A percentile compares a stretch with the other conserved stretches of the same genome.
Conservation (phyloP, 2,888 invertebrate genomes). For the Eutolmus rufibarbis region DNA sequence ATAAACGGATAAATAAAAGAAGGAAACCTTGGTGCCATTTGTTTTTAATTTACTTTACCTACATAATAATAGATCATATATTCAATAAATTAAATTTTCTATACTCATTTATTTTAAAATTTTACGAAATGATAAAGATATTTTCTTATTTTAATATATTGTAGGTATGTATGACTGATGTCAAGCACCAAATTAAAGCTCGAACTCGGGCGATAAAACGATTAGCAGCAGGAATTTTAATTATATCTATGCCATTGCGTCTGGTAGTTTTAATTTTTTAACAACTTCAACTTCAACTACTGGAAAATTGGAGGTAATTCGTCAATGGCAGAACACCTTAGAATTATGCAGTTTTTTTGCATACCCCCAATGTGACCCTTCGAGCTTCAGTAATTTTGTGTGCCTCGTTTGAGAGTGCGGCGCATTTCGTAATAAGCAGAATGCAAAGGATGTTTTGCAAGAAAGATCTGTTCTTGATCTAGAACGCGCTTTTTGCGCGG, state of each 20-base stretch:
- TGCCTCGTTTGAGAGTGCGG: neutral
- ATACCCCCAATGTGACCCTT: neutral
- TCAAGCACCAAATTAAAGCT: neutral
- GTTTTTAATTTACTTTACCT: too few relatives aligned
- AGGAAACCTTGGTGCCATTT: too few relatives aligned
- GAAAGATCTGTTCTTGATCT: neutral
- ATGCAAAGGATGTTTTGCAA: neutral
- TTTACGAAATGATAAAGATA: too few relatives aligned
- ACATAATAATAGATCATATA: too few relatives aligned
- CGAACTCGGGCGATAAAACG: neutral
- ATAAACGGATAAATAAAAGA: too few relatives aligned
- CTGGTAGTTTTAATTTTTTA: neutral
- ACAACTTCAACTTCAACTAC: neutral
- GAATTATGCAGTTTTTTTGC: neutral
- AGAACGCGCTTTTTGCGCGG: neutral
- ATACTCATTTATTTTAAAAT: too few relatives aligned
- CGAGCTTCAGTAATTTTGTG: neutral
- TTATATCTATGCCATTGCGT: neutral
- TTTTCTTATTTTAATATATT: too few relatives aligned
- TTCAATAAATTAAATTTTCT: too few relatives aligned
- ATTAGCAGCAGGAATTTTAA: neutral
- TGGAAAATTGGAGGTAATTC: neutral
- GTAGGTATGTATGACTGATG: too few relatives aligned
- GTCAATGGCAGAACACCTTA: neutral
- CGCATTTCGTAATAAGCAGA: neutral